Conservation (phyloP, 2,113 vertebrate genomes). For the Cardinalis cardinalis region DNA sequence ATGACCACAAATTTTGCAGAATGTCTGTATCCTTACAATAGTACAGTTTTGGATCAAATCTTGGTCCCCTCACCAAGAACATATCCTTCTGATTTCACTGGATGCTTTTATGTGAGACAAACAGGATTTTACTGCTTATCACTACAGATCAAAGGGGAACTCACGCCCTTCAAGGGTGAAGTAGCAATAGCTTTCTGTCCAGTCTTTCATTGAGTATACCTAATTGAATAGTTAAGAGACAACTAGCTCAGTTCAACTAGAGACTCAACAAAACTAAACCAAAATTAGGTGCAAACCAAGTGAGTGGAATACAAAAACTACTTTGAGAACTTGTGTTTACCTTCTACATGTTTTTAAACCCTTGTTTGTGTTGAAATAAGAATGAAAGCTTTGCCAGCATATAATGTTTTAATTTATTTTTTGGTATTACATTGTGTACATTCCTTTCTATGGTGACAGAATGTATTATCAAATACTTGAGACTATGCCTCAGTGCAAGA, state of each 20-base stretch:
- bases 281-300: background rate
- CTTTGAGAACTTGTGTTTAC: background rate
- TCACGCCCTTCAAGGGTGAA: background rate
- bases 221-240: background rate
- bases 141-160: background rate
- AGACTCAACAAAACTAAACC: background rate
- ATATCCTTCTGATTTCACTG: background rate
- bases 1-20: background rate
- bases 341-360: background rate
- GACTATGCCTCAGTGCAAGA: background rate
- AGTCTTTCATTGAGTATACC: background rate
- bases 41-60: background rate
- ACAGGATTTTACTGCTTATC: background rate
- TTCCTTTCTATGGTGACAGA: constrained; percentile 2
- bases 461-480: background rate
- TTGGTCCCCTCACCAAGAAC: background rate
- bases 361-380: background rate
- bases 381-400: background rate
- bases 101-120: background rate
- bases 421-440: background rate
- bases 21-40: background rate
- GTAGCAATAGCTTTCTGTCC: background rate
- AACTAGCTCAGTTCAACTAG: background rate
- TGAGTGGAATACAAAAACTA: background rate
- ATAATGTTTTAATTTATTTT: background rate